A percentile compares a stretch with the other conserved stretches of the same genome.
These are phyloP conservation scores for Eublepharis macularius DNA, from an alignment of 2,113 vertebrate species.

Conservation along the genomic window DNA sequence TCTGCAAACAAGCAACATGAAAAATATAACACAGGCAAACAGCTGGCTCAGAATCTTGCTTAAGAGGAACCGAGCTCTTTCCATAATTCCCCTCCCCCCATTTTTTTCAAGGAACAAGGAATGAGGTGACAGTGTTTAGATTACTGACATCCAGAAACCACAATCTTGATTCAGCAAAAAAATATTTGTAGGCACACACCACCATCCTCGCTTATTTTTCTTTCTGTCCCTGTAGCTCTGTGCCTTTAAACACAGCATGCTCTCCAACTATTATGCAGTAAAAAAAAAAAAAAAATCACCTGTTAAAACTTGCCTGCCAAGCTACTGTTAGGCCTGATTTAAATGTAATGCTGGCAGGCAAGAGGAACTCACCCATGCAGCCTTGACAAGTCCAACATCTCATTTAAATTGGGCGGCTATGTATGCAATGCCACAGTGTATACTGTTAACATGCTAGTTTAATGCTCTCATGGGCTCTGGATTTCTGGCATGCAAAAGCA, in stretches of 20 bases:
- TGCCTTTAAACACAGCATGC: not conserved
- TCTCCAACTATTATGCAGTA: no score
- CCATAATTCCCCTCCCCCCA: not conserved
- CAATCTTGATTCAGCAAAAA: not conserved
- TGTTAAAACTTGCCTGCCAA: no score
- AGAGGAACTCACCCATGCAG: no score
- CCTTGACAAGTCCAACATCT: no score
- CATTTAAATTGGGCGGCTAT: no score
- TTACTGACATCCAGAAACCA: not conserved
- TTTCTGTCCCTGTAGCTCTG: not conserved
- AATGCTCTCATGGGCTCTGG: no score
- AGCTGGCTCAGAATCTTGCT: not conserved
- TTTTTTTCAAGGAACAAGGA: not conserved
- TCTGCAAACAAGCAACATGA: not conserved
- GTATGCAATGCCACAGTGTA: no score
- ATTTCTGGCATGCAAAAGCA: no score
- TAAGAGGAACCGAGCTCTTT: not conserved
- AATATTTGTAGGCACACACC: not conserved
- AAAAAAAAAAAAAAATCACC: no score
- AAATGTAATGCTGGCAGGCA: no score
- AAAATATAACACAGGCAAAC: not conserved
- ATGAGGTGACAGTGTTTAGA: not conserved
- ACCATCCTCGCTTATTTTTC: not conserved
- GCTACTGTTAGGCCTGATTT: no score
- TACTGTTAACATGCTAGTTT: no score